phyloP scores from a whole-genome alignment of 2,888 invertebrate species.

The Thecocarcelia acutangulata region DNA sequence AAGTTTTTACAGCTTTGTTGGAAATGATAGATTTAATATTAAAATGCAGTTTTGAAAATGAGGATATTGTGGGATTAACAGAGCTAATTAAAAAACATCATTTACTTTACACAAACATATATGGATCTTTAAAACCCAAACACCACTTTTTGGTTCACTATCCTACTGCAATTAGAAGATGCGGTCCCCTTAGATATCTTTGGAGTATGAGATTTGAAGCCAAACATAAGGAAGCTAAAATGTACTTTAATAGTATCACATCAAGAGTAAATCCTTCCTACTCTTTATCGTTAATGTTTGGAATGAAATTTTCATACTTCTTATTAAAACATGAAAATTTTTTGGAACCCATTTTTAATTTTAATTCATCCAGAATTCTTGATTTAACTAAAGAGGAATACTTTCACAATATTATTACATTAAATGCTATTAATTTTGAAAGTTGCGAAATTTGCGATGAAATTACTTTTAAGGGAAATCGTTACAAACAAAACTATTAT shows the following conservation, averaged over 20 bases:
- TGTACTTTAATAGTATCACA: constrained; percentile 11
- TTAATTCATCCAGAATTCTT: not conserved
- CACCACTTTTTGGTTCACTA: constrained; percentile 48
- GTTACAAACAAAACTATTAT: constrained; percentile 20
- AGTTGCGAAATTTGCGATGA: not conserved
- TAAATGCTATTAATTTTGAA: constrained; percentile 17
- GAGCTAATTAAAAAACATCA: constrained; percentile 38
- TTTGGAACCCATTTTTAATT: not conserved
- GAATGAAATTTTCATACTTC: too few species aligned
- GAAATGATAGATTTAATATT: constrained; percentile 32
- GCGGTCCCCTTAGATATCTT: constrained; percentile 14
- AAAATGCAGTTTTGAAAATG: constrained; percentile 14
- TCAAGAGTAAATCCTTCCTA: not conserved
- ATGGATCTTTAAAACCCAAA: constrained; percentile 60
- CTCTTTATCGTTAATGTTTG: too few species aligned
- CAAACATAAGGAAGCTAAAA: too few species aligned
- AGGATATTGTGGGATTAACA: constrained; percentile 36
- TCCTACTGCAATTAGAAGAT: constrained; percentile 12
- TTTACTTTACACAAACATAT: constrained; percentile 21
- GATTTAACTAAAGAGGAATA: constrained; percentile 26
- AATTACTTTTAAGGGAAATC: constrained; percentile 30
- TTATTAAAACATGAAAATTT: not conserved
- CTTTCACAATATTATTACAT: not conserved
- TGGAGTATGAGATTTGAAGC: constrained; percentile 31
- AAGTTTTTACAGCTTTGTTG: constrained; percentile 18